These are phyloP conservation scores for Oscheius sp. DNA, from an alignment of 2,888 invertebrate species.

Conservation along the genomic window DNA sequence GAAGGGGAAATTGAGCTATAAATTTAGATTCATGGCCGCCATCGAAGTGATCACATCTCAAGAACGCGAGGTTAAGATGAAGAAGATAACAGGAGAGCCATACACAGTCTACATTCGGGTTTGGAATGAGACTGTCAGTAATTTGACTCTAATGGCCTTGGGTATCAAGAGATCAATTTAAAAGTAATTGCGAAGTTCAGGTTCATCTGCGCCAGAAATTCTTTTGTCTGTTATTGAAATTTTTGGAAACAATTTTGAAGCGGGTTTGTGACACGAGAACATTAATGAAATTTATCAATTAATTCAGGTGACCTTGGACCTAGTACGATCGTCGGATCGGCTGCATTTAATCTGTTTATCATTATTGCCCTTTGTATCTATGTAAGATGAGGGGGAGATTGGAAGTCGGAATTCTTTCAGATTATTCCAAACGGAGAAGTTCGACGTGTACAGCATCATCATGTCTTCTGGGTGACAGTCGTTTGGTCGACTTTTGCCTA, in stretches of 20 bases:
- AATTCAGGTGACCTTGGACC: conserved; percentile 58
- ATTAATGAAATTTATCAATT: neutral
- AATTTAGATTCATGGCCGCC: conserved; percentile 87
- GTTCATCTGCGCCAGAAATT: conserved; percentile 98
- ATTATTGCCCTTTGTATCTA: conserved; percentile 91
- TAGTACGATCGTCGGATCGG: conserved; percentile 92
- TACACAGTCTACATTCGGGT: conserved; percentile 79
- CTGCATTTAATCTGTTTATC: conserved; percentile 96
- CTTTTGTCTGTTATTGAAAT: conserved; percentile 96
- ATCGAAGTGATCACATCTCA: conserved; percentile 98
- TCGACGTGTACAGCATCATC: conserved; percentile 66
- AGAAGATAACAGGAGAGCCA: conserved; percentile 72
- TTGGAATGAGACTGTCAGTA: conserved; percentile 99
- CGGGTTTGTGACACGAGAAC: conserved; percentile 75
- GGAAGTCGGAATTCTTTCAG: conserved; percentile 72
- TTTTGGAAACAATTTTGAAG: conserved; percentile 90
- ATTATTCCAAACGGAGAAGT: conserved; percentile 61
- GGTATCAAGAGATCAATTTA: conserved; percentile 71
- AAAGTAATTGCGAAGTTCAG: conserved; percentile 27
- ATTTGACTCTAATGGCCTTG: conserved; percentile 95
- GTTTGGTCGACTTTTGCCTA: conserved; percentile 99
- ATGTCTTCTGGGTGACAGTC: conserved; percentile 86
- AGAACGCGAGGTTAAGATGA: conserved; percentile 90
- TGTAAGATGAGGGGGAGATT: conserved; percentile 35
- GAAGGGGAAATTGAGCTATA: neutral